Evolutionary conservation across 2,113 vertebrate species (phyloP).

Genomic region (Actenoides lindsayi): DNA sequence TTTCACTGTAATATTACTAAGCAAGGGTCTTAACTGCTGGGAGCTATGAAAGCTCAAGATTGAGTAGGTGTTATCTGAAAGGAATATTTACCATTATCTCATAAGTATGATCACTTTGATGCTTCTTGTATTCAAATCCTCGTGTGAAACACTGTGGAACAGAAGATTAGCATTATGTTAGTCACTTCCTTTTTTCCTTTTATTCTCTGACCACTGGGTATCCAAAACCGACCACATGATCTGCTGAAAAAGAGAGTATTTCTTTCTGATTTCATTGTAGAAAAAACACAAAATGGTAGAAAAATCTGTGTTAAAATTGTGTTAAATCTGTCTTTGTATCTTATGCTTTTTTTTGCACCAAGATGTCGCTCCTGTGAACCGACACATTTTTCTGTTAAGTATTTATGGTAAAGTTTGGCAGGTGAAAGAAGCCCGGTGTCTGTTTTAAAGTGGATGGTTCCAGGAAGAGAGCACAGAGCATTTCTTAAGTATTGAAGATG

Average conservation of each 20-base stretch:
- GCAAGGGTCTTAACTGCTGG: background rate
- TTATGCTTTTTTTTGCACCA: background rate
- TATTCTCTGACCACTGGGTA: background rate
- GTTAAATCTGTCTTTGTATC: background rate
- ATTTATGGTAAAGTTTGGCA: background rate
- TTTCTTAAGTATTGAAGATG: background rate
- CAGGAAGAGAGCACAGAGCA: background rate
- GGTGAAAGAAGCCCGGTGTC: background rate
- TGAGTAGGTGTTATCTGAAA: background rate
- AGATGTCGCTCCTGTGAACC: background rate
- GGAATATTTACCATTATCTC: constrained; percentile 93
- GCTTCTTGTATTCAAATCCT: constrained; percentile 97
- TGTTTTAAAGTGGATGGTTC: background rate
- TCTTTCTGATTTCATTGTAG: background rate
- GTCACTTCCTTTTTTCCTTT: background rate
- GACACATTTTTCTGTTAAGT: background rate
- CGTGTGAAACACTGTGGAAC: constrained; percentile 91
- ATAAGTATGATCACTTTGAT: constrained; percentile 95
- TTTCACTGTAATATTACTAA: background rate
- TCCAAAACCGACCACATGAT: background rate
- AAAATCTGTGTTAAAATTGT: background rate
- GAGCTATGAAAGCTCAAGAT: background rate
- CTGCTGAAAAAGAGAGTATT: rapidly evolving
- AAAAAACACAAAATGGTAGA: background rate
- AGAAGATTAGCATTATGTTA: constrained; percentile 31